phyloP scores from a whole-genome alignment of 2,888 invertebrate species.

The Exocentrus adspersus region DNA sequence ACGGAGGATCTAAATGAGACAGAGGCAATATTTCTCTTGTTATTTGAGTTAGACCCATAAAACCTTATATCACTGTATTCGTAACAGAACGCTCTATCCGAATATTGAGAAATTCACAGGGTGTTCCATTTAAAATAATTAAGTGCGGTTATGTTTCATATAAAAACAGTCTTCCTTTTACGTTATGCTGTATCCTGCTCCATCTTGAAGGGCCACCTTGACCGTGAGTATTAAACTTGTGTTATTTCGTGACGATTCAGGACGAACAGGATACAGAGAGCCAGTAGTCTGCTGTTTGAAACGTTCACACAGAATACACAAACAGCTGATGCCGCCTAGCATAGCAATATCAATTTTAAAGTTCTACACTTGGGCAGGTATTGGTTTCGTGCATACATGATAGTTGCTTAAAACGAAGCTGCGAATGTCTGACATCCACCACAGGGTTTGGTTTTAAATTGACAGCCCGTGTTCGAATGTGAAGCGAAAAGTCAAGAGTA shows the following conservation, averaged over 20 bases:
- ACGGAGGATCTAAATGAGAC: too few species aligned
- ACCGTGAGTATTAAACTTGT: not conserved
- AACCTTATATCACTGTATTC: too few species aligned
- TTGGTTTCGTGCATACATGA: constrained; percentile 44
- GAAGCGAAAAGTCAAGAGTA: not conserved
- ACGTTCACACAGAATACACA: constrained; percentile 41
- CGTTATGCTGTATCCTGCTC: too few species aligned
- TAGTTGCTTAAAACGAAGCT: constrained; percentile 35
- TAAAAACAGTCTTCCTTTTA: too few species aligned
- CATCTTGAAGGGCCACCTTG: not conserved
- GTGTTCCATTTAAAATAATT: too few species aligned
- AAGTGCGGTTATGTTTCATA: too few species aligned
- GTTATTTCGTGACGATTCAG: constrained; percentile 18
- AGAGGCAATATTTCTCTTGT: too few species aligned
- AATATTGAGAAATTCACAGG: too few species aligned
- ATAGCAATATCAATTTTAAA: constrained; percentile 53
- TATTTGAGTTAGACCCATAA: too few species aligned
- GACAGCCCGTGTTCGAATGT: not conserved
- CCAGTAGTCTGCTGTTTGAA: constrained; percentile 29
- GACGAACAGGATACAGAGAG: constrained; percentile 35
- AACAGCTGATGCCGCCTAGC: constrained; percentile 29
- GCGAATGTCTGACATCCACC: constrained; percentile 27
- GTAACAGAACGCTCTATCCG: too few species aligned
- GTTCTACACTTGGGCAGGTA: constrained; percentile 50
- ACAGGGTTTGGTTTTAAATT: not conserved